Conservation (phyloP, 2,888 invertebrate genomes). For the Ormyrus nitidulus region DNA sequence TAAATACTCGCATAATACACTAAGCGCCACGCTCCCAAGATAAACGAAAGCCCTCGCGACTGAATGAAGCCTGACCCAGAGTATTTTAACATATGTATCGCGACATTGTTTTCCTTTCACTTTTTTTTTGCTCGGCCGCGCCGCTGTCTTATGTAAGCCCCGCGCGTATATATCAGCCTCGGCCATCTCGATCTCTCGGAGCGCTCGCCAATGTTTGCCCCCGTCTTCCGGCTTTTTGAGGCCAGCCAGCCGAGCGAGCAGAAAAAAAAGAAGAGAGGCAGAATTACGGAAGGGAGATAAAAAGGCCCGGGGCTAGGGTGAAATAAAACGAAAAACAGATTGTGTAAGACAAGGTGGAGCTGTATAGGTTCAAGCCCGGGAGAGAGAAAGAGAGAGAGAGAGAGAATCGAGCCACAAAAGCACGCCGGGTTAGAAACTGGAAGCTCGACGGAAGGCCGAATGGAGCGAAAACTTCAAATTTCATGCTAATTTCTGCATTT, state of each 20-base stretch:
- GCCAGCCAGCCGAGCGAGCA: slow-evolving; percentile 28
- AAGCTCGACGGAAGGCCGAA: neutral
- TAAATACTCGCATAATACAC: slow-evolving; percentile 1
- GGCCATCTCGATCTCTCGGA: slow-evolving; percentile 48
- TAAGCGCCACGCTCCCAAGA: slow-evolving; percentile 13
- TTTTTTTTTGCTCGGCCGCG: slow-evolving; percentile 17
- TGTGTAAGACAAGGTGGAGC: slow-evolving; percentile 44
- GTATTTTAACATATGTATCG: slow-evolving; percentile 40
- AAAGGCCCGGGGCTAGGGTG: slow-evolving; percentile 43
- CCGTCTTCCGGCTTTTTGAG: slow-evolving; percentile 55
- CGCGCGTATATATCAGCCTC: neutral
- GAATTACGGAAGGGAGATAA: slow-evolving; percentile 52
- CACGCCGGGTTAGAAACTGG: neutral
- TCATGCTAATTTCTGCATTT: slow-evolving; percentile 31
- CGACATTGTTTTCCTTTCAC: slow-evolving; percentile 44
- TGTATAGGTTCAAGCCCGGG: no score
- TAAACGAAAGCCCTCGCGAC: neutral
- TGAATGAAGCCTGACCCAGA: slow-evolving; percentile 27
- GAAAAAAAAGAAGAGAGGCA: slow-evolving; percentile 25
- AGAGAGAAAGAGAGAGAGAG: no score
- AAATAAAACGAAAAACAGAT: slow-evolving; percentile 51
- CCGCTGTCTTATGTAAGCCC: neutral
- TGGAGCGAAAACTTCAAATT: neutral
- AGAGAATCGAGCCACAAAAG: slow-evolving; percentile 10
- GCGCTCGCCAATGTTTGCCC: slow-evolving; percentile 56